Percentiles rank a stretch among this genome's conserved stretches.
Evolutionary conservation across 2,888 invertebrate species (phyloP).

Genomic region (Craniophora ligustri): DNA sequence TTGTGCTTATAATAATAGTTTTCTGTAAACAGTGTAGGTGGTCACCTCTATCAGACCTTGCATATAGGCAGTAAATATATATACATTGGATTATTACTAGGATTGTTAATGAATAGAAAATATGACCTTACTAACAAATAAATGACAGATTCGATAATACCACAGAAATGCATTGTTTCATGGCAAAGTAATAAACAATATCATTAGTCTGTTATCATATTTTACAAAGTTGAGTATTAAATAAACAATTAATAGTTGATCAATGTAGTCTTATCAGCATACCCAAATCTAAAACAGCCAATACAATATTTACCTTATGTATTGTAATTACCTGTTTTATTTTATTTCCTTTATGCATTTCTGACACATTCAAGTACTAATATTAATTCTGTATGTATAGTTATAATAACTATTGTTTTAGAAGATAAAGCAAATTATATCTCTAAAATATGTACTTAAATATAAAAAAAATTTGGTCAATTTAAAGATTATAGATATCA

Average conservation of each 20-base stretch:
- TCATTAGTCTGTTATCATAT: not conserved
- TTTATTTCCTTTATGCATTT: too few species aligned
- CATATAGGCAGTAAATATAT: not conserved
- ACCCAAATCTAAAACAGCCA: not conserved
- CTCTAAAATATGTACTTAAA: too few species aligned
- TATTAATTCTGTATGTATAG: too few species aligned
- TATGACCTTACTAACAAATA: not conserved
- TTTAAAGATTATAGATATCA: too few species aligned
- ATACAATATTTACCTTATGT: slow-evolving; percentile 12
- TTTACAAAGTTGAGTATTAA: not conserved
- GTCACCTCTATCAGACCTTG: slow-evolving; percentile 10
- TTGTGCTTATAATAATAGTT: slow-evolving; percentile 2
- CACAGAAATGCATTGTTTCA: not conserved
- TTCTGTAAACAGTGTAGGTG: not conserved
- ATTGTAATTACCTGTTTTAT: slow-evolving; percentile 1
- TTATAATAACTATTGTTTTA: too few species aligned
- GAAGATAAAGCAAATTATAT: too few species aligned
- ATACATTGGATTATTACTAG: not conserved
- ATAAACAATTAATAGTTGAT: not conserved
- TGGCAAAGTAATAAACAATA: not conserved
- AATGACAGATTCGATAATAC: not conserved
- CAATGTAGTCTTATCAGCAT: not conserved
- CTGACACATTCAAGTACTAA: too few species aligned
- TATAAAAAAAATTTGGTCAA: too few species aligned
- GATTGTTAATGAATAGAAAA: not conserved